Base-by-base conservation (phyloP, 2,888 invertebrate species). In the Ptilodon capucinus region DNA sequence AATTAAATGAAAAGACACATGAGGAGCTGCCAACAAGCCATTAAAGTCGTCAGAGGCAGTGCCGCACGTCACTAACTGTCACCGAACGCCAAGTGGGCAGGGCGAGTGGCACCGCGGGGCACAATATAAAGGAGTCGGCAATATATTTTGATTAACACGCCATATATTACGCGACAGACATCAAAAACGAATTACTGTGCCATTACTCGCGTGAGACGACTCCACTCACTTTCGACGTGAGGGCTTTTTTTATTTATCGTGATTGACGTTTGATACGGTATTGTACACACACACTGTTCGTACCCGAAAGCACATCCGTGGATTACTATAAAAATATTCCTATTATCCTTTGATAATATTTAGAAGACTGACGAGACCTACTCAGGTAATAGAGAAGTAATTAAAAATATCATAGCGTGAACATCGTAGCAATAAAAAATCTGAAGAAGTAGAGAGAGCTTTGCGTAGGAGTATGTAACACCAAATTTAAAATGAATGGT, bases 71-170 rank as follows among this genome's bases (percentile, higher is more conserved):
- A 61, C 48, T 53, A 57, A 56, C 45, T 57, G 57, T 63, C 63
- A 44, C 40, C 30, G 53, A 59, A 60, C 47, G 49, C 44, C 58
- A 56, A 64, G 55, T 54, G 54, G 46, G 34, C 32, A 16, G 14
- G 40, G 40, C 48, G 57, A 65, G 59, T 55, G 52, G 44, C 70
- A 71, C 72, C 75, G 71, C 66, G 59, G 64, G 68, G 56, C 66
- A 62, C 68, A 54, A 63, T 61, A 76, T 74, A 74, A 75, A 74
- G 67, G 70, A 69, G 68, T 57, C 60, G 57, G 76, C 78, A 74
- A 64, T 82, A 82, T 79, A 81, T 81, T 82, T 82, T 81, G 81
- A 79, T 80, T 80, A 81, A 73, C 71, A 77, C 76, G 51, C 66
- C 54, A 53, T 65, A 64, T 60, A 62, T 64, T 74, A 76, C 74